A percentile compares a stretch with the other conserved stretches of the same genome.
These are phyloP conservation scores for Paralichthys olivaceus DNA, from an alignment of 2,113 vertebrate species.

Conservation along the genomic window DNA sequence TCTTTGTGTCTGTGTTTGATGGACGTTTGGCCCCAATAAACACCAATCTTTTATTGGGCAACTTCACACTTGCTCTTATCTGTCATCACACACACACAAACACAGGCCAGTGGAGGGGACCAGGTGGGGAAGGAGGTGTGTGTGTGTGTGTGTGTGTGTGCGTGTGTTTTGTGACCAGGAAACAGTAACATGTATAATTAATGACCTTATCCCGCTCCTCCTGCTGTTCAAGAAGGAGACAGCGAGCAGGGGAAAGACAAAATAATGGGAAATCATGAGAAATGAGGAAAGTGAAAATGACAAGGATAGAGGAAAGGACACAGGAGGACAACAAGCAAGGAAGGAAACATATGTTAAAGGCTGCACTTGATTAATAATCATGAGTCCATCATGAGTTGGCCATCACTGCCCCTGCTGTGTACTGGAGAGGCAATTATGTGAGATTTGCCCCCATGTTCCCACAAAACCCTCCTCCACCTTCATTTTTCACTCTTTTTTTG, in stretches of 20 bases:
- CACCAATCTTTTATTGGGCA: conserved; percentile 39
- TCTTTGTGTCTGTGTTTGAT: neutral
- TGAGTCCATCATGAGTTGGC: conserved; percentile 67
- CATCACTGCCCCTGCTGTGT: conserved; percentile 60
- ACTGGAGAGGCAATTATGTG: conserved; percentile 58
- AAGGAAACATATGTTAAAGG: conserved; percentile 61
- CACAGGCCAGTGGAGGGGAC: conserved; percentile 20
- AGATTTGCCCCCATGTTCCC: conserved; percentile 37
- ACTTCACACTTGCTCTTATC: conserved; percentile 35
- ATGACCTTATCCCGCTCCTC: conserved; percentile 70
- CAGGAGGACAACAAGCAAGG: conserved; percentile 16
- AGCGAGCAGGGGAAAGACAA: conserved; percentile 22
- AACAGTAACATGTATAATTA: conserved; percentile 70
- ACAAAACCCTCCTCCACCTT: neutral
- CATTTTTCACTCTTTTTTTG: conserved; percentile 31
- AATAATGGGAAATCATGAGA: conserved; percentile 24
- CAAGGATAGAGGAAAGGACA: neutral
- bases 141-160: conserved; percentile 23
- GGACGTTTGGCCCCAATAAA: conserved; percentile 61
- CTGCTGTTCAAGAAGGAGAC: conserved; percentile 60
- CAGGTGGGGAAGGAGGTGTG: conserved; percentile 53
- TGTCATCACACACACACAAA: conserved; percentile 30
- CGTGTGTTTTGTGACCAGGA: conserved; percentile 44
- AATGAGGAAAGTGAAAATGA: conserved; percentile 35
- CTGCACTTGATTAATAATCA: conserved; percentile 67